phyloP scores from a whole-genome alignment of 2,888 invertebrate genomes.

The Agriopis leucophaearia region DNA sequence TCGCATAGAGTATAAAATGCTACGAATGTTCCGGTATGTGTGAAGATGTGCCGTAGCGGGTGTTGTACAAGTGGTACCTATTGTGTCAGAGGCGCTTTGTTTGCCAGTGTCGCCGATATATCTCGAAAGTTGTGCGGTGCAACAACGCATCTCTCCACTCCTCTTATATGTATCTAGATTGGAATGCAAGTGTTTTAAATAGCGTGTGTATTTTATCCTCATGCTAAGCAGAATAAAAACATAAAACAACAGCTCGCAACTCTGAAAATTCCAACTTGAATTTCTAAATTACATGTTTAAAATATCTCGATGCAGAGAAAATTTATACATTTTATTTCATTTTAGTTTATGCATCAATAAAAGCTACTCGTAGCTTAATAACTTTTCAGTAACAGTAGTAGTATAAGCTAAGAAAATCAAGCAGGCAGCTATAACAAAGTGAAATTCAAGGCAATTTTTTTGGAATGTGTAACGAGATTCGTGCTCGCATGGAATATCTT shows the following conservation, averaged over 20 bases:
- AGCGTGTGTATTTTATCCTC: constrained; percentile 10
- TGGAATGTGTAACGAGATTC: constrained; percentile 32
- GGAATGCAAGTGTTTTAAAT: constrained; percentile 53
- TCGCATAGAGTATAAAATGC: constrained; percentile 57
- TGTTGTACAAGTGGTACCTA: constrained; percentile 71
- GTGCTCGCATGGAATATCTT: constrained; percentile 45
- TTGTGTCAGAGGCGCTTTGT: constrained; percentile 78
- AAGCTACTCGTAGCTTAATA: neutral
- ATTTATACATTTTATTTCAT: neutral
- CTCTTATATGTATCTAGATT: constrained; percentile 55
- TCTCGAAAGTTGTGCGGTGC: constrained; percentile 77
- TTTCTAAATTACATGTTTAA: too few species aligned
- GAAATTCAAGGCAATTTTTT: constrained; percentile 28
- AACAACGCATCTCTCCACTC: constrained; percentile 63
- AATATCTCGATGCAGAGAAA: too few species aligned
- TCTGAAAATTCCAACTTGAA: neutral
- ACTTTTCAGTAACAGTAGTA: constrained; percentile 6
- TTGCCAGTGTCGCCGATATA: constrained; percentile 81
- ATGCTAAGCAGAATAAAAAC: neutral
- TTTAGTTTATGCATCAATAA: neutral
- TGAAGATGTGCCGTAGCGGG: constrained; percentile 57
- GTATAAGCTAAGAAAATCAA: constrained; percentile 15
- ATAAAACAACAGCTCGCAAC: neutral
- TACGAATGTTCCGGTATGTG: constrained; percentile 35
- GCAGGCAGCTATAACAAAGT: constrained; percentile 10